phyloP scores from a whole-genome alignment of 2,888 invertebrate species.

The Cataglyphis cursor region DNA sequence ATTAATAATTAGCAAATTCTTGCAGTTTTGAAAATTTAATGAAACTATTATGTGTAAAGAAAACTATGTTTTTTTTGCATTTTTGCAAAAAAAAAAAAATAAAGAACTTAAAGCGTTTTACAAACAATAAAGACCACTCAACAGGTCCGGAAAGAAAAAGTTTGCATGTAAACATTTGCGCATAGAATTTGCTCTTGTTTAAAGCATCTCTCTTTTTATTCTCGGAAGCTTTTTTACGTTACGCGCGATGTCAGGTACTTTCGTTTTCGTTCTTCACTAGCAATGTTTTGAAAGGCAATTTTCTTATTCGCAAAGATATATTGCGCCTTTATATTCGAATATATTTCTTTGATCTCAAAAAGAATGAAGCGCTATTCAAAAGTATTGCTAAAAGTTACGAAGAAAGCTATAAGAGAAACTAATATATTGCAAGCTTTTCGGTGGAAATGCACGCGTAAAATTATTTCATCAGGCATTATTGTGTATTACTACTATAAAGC shows the following conservation, averaged over 20 bases:
- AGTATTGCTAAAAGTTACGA: conserved; percentile 49
- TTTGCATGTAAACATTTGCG: conserved; percentile 38
- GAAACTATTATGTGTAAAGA: too few relatives aligned
- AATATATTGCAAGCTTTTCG: conserved; percentile 18
- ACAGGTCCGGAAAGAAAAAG: conserved; percentile 38
- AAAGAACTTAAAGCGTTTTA: conserved; percentile 1
- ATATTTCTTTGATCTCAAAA: conserved; percentile 26
- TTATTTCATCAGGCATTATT: conserved; percentile 47
- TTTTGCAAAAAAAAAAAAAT: neutral
- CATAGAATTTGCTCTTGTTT: conserved; percentile 57
- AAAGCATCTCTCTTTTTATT: conserved; percentile 65
- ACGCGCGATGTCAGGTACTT: conserved; percentile 68
- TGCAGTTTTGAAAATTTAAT: conserved; percentile 6
- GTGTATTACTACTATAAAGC: conserved; percentile 31
- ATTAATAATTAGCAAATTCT: neutral
- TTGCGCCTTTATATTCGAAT: conserved; percentile 47
- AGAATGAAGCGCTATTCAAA: conserved; percentile 43
- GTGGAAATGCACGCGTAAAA: conserved; percentile 13
- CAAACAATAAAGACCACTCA: conserved; percentile 34
- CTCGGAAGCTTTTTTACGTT: conserved; percentile 64
- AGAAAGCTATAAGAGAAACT: conserved; percentile 27
- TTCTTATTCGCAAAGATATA: conserved; percentile 58
- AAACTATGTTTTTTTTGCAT: neutral
- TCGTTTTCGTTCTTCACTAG: conserved; percentile 70
- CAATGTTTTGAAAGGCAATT: conserved; percentile 77